Evolutionary conservation across 1,140 invertebrate genomes (phyloP).

Genomic region (Drosophila funebris): DNA sequence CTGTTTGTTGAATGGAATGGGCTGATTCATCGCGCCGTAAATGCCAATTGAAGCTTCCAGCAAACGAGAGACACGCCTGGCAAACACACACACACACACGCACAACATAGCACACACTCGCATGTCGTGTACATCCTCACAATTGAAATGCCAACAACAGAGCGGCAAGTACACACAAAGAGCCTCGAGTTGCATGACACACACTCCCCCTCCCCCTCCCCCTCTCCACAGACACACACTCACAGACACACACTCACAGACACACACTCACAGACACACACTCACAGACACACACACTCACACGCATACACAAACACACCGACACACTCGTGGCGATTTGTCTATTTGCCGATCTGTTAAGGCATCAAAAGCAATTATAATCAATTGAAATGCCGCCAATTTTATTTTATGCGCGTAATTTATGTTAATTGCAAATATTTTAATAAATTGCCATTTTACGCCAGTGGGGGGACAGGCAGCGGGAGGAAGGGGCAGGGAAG

Average conservation of each 20-base stretch:
- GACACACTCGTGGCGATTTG: background rate
- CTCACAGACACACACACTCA: constrained; percentile 19
- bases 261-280: background rate
- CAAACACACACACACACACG: constrained; percentile 22
- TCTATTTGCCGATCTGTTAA: constrained; percentile 4
- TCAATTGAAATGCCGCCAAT: constrained; percentile 69
- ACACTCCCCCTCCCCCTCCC: background rate
- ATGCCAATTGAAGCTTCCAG: constrained; percentile 56
- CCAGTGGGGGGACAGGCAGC: background rate
- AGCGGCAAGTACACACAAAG: background rate
- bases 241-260: constrained; percentile 22
- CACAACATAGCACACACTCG: background rate
- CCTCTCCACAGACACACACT: background rate
- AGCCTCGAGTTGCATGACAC: constrained; percentile 2
- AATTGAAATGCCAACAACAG: constrained; percentile 47
- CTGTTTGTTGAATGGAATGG: background rate
- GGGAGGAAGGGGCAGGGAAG: too few relatives aligned
- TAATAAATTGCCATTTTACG: constrained; percentile 62
- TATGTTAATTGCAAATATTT: constrained; percentile 80
- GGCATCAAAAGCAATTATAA: constrained; percentile 67
- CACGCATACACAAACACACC: background rate
- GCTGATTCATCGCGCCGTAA: constrained; percentile 41
- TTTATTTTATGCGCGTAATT: constrained; percentile 71
- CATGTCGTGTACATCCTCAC: background rate
- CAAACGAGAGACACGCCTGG: constrained; percentile 21